These are phyloP conservation scores for Bombus superbus DNA, from an alignment of 1,140 invertebrate species.

Conservation along the genomic window DNA sequence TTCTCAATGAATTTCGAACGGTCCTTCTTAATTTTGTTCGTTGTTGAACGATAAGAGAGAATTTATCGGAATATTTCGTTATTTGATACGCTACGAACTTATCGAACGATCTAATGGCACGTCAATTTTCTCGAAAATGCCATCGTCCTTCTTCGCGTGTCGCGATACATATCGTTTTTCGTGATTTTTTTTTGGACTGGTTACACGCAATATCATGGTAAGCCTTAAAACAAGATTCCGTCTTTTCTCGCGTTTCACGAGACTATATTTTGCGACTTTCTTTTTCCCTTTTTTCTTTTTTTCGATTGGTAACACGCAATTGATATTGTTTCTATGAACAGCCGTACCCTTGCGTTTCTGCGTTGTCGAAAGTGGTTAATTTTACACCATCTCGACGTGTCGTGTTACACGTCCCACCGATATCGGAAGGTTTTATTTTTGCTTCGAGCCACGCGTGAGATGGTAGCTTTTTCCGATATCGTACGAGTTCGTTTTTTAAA, in stretches of 20 bases:
- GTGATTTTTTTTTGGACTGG: neutral
- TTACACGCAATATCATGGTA: too few species aligned
- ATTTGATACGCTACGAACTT: too few species aligned
- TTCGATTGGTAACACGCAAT: neutral
- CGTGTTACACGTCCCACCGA: neutral
- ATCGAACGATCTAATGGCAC: neutral
- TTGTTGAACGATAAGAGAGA: too few species aligned
- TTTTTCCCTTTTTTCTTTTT: conserved; percentile 10
- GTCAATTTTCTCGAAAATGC: neutral
- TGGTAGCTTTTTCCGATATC: neutral
- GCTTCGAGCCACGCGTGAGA: neutral
- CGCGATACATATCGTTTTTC: neutral
- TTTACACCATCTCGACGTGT: conserved; percentile 6
- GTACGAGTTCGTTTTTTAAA: neutral
- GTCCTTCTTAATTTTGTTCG: too few species aligned
- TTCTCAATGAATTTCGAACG: too few species aligned
- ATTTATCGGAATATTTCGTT: too few species aligned
- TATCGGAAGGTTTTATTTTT: conserved; percentile 19
- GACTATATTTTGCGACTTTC: neutral
- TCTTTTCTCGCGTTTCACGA: neutral
- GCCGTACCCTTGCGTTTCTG: neutral
- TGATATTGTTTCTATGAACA: neutral
- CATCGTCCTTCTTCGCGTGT: too few species aligned
- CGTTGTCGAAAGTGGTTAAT: neutral
- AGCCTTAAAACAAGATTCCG: too few species aligned